phyloP scores from a whole-genome alignment of 2,797 vertebrate species.

The Darevskia mixta region DNA sequence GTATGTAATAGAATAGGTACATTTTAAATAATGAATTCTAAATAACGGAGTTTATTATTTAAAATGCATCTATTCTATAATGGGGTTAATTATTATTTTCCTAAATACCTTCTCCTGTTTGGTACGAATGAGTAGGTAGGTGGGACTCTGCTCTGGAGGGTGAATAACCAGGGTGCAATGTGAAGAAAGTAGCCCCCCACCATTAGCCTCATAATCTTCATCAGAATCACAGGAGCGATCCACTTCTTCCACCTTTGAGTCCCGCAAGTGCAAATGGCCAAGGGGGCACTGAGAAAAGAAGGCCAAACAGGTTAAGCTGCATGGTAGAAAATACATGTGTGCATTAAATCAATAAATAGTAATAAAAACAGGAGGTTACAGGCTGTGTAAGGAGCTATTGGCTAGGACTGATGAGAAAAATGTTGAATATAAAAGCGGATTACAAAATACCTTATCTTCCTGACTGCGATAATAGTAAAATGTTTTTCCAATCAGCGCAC shows the following conservation, averaged over 20 bases:
- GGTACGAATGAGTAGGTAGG: conserved; percentile 93
- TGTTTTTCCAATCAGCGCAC: conserved; percentile 87
- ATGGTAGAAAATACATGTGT: neutral
- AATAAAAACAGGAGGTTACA: neutral
- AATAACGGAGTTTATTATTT: too few species aligned
- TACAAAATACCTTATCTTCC: conserved; percentile 89
- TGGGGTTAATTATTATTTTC: neutral
- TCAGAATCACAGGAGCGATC: conserved; percentile 96
- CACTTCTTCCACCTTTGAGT: conserved; percentile 89
- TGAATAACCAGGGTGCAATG: conserved; percentile 92
- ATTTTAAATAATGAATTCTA: too few species aligned
- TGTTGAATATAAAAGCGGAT: neutral
- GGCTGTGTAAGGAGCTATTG: neutral
- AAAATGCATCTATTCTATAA: neutral
- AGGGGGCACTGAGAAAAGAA: conserved; percentile 84
- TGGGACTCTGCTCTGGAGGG: conserved; percentile 92
- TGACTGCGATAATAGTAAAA: conserved; percentile 94
- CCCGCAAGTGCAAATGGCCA: conserved; percentile 86
- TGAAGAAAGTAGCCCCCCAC: conserved; percentile 89
- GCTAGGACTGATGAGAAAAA: neutral
- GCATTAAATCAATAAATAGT: neutral
- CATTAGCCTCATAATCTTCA: conserved; percentile 91
- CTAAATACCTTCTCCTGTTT: conserved; percentile 92
- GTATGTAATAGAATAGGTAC: too few species aligned
- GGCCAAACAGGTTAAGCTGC: neutral